phyloP scores from a whole-genome alignment of 1,140 invertebrate genomes.

The Campodea augens region DNA sequence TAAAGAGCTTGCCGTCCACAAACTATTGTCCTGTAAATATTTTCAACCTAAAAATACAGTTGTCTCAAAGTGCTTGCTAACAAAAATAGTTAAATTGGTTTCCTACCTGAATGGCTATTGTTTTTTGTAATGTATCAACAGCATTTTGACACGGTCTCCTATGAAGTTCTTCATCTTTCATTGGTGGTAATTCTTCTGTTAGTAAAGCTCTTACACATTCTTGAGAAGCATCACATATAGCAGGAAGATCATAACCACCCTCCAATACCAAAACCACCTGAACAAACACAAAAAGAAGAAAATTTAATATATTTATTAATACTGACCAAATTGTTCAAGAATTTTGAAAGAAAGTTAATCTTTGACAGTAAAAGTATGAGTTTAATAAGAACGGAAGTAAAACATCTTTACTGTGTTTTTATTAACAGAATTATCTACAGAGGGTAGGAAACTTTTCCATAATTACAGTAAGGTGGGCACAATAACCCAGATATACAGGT shows the following conservation, averaged over 20 bases:
- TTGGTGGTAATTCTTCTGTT: constrained; percentile 55
- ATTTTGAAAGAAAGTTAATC: too few relatives aligned
- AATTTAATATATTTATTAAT: not conserved
- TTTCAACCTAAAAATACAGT: constrained; percentile 3
- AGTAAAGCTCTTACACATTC: constrained; percentile 82
- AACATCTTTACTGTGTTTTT: too few relatives aligned
- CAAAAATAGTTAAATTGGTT: not conserved
- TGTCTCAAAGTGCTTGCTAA: too few relatives aligned
- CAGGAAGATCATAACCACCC: constrained; percentile 86
- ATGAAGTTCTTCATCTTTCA: constrained; percentile 56
- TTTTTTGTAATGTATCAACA: constrained; percentile 67
- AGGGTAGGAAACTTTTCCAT: too few relatives aligned
- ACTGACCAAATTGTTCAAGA: not conserved
- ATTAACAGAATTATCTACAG: too few relatives aligned
- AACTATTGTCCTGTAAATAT: too few relatives aligned
- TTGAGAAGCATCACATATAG: constrained; percentile 94
- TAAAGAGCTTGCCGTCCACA: too few relatives aligned
- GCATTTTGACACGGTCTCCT: constrained; percentile 63
- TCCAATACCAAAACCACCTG: constrained; percentile 68
- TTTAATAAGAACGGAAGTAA: too few relatives aligned
- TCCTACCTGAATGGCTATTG: constrained; percentile 63
- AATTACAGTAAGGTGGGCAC: too few relatives aligned
- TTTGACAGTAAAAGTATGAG: too few relatives aligned
- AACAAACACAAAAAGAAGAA: constrained; percentile 9
- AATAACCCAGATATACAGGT: too few relatives aligned